Conservation (phyloP, 2,797 vertebrate genomes). For the Gouania willdenowi region DNA sequence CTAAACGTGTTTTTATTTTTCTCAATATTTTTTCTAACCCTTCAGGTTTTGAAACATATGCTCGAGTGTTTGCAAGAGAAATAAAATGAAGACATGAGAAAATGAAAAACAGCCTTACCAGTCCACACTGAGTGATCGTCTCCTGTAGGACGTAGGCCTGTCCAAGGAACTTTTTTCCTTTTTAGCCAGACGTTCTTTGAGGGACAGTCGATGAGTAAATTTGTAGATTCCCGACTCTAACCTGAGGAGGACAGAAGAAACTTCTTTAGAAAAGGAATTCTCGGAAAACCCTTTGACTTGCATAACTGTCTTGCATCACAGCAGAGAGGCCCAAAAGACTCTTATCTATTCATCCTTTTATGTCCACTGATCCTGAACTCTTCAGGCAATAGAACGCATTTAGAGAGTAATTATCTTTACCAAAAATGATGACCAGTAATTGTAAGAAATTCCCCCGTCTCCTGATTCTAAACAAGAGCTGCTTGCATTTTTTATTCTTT, state of each 20-base stretch:
- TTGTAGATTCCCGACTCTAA: conserved; percentile 83
- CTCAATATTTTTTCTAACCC: no score
- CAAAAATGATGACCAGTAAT: conserved; percentile 11
- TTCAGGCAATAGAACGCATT: no score
- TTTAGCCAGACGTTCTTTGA: conserved; percentile 84
- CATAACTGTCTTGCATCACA: background rate
- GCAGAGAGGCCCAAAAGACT: background rate
- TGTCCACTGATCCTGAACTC: no score
- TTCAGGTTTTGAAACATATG: no score
- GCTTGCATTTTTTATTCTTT: conserved; percentile 54
- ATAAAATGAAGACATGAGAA: no score
- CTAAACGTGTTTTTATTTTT: no score
- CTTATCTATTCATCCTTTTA: no score
- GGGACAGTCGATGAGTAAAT: conserved; percentile 84
- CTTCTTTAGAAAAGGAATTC: no score
- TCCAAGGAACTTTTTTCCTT: conserved; percentile 73
- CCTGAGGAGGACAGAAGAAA: conserved; percentile 62
- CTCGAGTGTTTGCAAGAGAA: no score
- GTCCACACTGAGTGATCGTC: conserved; percentile 87
- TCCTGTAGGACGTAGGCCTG: conserved; percentile 76
- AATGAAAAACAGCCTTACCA: conserved; percentile 69
- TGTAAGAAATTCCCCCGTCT: conserved; percentile 19
- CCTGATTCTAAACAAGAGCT: conserved; percentile 40
- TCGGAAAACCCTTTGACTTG: no score
- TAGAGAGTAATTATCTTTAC: conserved; percentile 1